Percentiles rank a stretch among this genome's conserved stretches.
Conservation (phyloP, 2,113 vertebrate genomes). For the Poicephalus meyeri region DNA sequence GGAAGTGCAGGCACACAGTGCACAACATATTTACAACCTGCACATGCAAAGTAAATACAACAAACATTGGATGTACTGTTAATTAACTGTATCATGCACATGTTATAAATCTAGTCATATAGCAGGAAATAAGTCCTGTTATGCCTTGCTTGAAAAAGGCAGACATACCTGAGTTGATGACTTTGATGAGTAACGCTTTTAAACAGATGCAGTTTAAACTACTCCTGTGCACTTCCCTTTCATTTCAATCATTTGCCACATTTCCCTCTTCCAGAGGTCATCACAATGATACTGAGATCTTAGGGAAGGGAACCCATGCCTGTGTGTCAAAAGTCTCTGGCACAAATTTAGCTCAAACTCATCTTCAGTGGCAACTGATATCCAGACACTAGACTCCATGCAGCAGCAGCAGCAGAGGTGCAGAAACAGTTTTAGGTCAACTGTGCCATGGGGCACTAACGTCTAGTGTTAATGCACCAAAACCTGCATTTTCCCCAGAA, state of each 20-base stretch:
- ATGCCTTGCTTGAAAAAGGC: background rate
- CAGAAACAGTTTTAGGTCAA: background rate
- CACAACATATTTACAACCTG: background rate
- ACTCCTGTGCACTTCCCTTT: background rate
- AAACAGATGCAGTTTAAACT: background rate
- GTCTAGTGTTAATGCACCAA: background rate
- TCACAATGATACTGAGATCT: background rate
- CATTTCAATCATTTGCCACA: background rate
- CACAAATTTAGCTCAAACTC: background rate
- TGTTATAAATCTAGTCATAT: background rate
- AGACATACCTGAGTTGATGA: background rate
- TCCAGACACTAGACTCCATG: background rate
- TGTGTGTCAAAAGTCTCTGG: background rate
- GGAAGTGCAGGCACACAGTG: background rate
- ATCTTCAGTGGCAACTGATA: background rate
- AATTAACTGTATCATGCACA: background rate
- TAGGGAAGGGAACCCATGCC: background rate
- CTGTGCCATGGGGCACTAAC: accelerated
- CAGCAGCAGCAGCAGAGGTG: background rate
- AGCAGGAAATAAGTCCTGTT: background rate
- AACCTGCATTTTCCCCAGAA: background rate
- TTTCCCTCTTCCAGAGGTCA: background rate
- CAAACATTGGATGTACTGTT: background rate
- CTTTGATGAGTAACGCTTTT: background rate
- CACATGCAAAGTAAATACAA: background rate